Conservation (phyloP, 2,113 vertebrate species). For the Emberiza fucata region DNA sequence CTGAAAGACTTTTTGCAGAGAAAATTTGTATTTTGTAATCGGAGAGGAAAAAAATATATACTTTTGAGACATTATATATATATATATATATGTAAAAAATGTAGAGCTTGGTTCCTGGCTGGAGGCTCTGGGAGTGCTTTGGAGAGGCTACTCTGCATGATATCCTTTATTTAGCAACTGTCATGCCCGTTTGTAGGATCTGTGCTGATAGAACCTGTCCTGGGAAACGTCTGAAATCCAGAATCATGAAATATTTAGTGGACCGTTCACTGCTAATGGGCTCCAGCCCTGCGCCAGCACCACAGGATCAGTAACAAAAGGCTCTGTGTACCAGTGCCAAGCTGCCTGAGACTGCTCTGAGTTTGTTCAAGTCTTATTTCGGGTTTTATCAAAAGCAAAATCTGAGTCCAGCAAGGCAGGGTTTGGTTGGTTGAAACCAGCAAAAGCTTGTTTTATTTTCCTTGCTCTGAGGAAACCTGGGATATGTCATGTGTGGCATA, state of each 20-base stretch:
- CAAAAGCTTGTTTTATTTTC: background rate
- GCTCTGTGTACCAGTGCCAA: background rate
- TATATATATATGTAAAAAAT: background rate
- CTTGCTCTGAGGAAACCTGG: background rate
- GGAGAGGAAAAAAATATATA: background rate
- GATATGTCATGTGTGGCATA: background rate
- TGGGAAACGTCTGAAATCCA: background rate
- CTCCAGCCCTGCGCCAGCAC: background rate
- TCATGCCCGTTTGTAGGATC: background rate
- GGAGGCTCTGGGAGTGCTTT: background rate
- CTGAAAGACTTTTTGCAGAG: background rate
- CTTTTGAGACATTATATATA: background rate
- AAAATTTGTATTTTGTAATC: background rate
- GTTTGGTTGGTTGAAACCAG: background rate
- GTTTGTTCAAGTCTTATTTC: background rate
- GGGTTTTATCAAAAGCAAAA: background rate
- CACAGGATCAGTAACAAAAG: background rate
- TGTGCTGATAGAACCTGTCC: background rate
- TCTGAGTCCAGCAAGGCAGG: background rate
- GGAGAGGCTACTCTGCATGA: background rate
- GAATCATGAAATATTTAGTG: background rate
- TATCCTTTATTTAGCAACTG: background rate
- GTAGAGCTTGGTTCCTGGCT: background rate
- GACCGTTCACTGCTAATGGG: background rate
- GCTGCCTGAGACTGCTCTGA: background rate